phyloP scores from a whole-genome alignment of 1,140 invertebrate genomes.

The Ceratitis capitata region DNA sequence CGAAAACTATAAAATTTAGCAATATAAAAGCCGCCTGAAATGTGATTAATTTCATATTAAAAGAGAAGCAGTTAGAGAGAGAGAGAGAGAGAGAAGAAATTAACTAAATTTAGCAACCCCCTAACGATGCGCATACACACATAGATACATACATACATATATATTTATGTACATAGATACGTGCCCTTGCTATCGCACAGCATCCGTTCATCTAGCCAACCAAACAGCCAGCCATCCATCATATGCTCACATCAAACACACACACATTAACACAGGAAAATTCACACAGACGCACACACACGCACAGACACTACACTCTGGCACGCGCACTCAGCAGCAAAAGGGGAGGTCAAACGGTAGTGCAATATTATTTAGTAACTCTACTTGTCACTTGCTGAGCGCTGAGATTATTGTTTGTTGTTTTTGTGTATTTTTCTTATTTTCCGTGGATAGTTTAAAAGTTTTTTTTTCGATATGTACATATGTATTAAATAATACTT shows the following conservation, averaged over 20 bases:
- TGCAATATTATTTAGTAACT: background rate
- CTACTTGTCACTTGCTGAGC: background rate
- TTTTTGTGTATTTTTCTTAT: background rate
- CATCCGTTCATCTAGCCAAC: background rate
- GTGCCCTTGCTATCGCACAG: constrained; percentile 23
- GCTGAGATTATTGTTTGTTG: background rate
- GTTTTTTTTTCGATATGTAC: no score
- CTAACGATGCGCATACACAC: background rate
- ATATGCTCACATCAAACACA: background rate
- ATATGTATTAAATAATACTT: no score
- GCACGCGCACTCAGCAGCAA: background rate
- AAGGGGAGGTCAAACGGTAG: constrained; percentile 13
- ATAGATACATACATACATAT: background rate
- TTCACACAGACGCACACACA: background rate
- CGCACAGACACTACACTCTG: background rate
- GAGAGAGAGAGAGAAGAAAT: no score
- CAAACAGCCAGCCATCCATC: background rate
- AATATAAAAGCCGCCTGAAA: background rate
- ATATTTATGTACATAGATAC: background rate
- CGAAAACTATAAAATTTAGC: background rate
- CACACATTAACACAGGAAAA: no score
- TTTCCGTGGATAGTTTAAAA: background rate
- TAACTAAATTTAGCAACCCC: constrained; percentile 30
- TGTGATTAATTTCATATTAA: background rate
- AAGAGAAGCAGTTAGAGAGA: no score